A percentile compares a stretch with the other conserved stretches of the same genome.
Evolutionary conservation across 2,797 vertebrate genomes (phyloP).

Genomic region (Pitangus sulphuratus): DNA sequence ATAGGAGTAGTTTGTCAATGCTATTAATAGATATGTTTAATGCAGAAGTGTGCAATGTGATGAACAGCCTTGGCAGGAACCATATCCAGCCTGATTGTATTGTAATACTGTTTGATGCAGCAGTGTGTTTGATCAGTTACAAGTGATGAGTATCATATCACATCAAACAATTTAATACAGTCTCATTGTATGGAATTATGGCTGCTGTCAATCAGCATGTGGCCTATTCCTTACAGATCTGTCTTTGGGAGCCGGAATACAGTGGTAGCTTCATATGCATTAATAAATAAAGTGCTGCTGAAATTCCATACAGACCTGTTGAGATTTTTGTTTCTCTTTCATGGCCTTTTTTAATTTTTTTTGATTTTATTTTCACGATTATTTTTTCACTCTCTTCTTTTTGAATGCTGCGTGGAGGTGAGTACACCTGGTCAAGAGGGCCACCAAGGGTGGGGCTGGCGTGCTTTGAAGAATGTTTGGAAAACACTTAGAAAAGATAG

Average conservation of each 20-base stretch:
- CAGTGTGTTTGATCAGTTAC: conserved; percentile 80
- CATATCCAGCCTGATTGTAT: conserved; percentile 66
- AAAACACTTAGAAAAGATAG: not conserved
- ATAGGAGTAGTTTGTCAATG: conserved; percentile 53
- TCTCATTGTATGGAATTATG: conserved; percentile 84
- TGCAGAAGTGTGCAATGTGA: conserved; percentile 29
- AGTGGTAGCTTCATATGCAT: conserved; percentile 66
- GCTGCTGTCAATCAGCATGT: conserved; percentile 81
- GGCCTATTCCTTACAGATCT: conserved; percentile 76
- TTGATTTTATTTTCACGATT: not conserved
- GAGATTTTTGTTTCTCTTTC: conserved; percentile 70
- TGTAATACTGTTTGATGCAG: conserved; percentile 77
- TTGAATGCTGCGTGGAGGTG: not conserved
- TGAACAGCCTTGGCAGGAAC: conserved; percentile 70
- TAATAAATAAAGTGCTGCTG: conserved; percentile 77
- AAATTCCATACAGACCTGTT: conserved; percentile 72
- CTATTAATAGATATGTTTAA: conserved; percentile 67
- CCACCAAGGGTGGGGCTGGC: not conserved
- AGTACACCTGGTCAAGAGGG: not conserved
- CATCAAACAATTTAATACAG: conserved; percentile 81
- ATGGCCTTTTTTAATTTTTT: conserved; percentile 18
- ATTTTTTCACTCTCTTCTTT: not conserved
- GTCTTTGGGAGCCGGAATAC: conserved; percentile 65
- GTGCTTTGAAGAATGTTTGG: not conserved
- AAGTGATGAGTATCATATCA: conserved; percentile 79